phyloP scores from a whole-genome alignment of 2,113 vertebrate species.

The Poicephalus meyeri region DNA sequence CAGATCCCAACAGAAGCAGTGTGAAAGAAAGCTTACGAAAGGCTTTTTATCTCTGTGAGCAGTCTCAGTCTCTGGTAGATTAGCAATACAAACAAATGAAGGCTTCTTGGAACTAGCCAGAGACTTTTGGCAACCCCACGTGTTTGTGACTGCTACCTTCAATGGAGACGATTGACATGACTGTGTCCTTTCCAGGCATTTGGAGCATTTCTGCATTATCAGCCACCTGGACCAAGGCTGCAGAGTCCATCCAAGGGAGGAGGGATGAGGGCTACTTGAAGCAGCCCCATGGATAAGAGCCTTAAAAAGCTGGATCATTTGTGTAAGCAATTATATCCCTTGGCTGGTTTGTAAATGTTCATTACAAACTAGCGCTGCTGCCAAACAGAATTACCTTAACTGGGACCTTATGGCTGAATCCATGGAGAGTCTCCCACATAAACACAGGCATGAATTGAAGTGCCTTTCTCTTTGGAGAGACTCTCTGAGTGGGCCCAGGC shows the following conservation, averaged over 20 bases:
- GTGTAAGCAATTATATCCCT: conserved; percentile 29
- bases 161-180: background rate
- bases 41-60: background rate
- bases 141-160: conserved; percentile 65
- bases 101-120: conserved; percentile 25
- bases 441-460: background rate
- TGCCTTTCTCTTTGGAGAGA: background rate
- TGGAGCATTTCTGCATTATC: conserved; percentile 49
- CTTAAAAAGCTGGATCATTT: conserved; percentile 10
- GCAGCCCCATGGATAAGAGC: background rate
- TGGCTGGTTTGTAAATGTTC: background rate
- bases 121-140: conserved; percentile 21
- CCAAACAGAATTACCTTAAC: conserved; percentile 59
- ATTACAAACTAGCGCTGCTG: conserved; percentile 8
- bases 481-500: background rate
- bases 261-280: background rate
- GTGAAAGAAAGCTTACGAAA: conserved; percentile 18
- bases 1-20: conserved; percentile 30
- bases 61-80: conserved; percentile 50
- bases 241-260: conserved; percentile 7
- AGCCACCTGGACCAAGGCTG: background rate
- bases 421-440: conserved; percentile 12
- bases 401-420: background rate
- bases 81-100: conserved; percentile 54
- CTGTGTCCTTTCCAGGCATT: conserved; percentile 58